Evolutionary conservation across 2,888 invertebrate species (phyloP).

Genomic region (Chironomus riparius): DNA sequence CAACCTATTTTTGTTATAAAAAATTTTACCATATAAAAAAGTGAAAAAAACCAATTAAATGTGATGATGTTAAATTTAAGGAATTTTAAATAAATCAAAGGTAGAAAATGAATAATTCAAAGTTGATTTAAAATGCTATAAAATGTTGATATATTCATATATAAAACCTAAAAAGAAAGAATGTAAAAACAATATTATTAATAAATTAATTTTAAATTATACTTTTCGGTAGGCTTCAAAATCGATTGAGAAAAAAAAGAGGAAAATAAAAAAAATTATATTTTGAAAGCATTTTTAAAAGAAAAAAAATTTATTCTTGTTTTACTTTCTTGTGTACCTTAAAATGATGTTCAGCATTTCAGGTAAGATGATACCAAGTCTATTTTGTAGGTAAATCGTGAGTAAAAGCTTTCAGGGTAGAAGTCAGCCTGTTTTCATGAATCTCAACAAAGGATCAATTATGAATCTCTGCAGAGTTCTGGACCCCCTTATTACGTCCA

Average conservation of each 20-base stretch:
- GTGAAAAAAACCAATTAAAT: conserved; percentile 14
- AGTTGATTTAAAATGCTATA: background rate
- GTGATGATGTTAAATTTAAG: conserved; percentile 26
- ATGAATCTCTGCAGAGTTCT: too few relatives aligned
- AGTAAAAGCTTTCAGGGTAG: too few relatives aligned
- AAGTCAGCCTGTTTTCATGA: too few relatives aligned
- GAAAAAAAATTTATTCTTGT: background rate
- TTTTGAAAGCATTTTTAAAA: conserved; percentile 8
- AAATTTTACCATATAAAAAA: background rate
- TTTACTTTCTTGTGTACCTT: background rate
- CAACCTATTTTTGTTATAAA: background rate
- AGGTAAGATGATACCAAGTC: background rate
- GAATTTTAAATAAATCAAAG: background rate
- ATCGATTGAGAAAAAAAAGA: background rate
- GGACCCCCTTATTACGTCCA: too few relatives aligned
- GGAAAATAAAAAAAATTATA: background rate
- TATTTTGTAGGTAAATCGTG: too few relatives aligned
- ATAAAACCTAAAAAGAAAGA: background rate
- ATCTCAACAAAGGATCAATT: too few relatives aligned
- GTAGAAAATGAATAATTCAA: background rate
- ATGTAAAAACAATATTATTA: background rate
- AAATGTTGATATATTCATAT: background rate
- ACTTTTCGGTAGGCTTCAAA: background rate
- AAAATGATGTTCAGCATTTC: background rate
- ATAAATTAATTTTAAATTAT: background rate